These are phyloP conservation scores for Elgaria multicarinata DNA, from an alignment of 2,113 vertebrate species.

Conservation along the genomic window DNA sequence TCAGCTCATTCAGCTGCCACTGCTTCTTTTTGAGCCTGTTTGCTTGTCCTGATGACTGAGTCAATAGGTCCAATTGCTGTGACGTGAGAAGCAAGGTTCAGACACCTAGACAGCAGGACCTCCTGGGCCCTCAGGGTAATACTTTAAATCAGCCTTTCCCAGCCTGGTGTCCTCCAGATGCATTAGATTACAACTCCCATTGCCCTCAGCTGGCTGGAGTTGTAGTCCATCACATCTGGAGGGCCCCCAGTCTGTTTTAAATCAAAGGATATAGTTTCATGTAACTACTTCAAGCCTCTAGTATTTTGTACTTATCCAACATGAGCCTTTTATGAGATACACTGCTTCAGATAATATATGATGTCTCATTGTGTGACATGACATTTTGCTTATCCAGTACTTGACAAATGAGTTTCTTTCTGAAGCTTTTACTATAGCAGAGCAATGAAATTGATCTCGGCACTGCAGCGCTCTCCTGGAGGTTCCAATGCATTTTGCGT, in stretches of 20 bases:
- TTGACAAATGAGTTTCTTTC: neutral
- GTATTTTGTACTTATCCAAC: neutral
- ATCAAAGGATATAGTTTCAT: neutral
- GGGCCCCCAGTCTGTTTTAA: neutral
- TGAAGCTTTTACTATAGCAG: slow-evolving; percentile 11
- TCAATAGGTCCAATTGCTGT: too few relatives aligned
- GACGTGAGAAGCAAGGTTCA: neutral
- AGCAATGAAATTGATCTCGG: neutral
- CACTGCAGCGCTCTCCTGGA: slow-evolving; percentile 12
- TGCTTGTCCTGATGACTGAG: neutral
- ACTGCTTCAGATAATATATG: neutral
- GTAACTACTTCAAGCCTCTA: neutral
- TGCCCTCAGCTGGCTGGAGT: neutral
- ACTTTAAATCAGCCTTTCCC: neutral
- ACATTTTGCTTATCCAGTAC: slow-evolving; percentile 30
- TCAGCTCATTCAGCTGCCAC: neutral
- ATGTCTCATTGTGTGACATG: neutral
- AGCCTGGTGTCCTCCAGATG: too few relatives aligned
- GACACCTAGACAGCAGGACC: neutral
- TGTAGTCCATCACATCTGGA: neutral
- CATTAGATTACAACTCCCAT: neutral
- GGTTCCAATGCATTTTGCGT: slow-evolving; percentile 27
- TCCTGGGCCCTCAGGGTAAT: rapidly evolving
- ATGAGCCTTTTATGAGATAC: neutral
- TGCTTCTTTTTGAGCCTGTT: neutral